Evolutionary conservation across 1,140 invertebrate species (phyloP).

Genomic region (Rhynchophorus ferrugineus): DNA sequence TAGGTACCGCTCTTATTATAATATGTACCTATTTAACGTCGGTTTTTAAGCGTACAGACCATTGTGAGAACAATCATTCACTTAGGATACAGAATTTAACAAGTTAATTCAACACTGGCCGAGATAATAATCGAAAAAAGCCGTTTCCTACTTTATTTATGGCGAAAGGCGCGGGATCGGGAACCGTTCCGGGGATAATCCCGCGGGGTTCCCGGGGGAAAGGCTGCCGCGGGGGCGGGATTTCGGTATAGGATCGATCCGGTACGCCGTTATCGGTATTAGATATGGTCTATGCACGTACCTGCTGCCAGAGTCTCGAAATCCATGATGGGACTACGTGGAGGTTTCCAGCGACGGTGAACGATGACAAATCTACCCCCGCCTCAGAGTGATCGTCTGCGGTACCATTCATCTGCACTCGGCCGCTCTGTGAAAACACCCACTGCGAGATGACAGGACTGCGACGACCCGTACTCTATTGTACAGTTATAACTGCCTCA

Average conservation of each 20-base stretch:
- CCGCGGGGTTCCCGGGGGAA: too few relatives aligned
- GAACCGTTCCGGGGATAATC: background rate
- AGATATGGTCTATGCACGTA: too few relatives aligned
- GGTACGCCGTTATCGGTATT: too few relatives aligned
- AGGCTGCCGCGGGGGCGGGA: too few relatives aligned
- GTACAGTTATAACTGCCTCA: constrained; percentile 28
- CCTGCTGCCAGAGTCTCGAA: constrained; percentile 38
- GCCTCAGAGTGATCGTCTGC: constrained; percentile 17
- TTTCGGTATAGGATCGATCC: too few relatives aligned
- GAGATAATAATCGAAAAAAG: constrained; percentile 6
- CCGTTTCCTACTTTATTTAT: constrained; percentile 9
- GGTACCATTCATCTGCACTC: constrained; percentile 28
- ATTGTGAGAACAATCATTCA: constrained; percentile 31
- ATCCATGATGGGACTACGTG: constrained; percentile 31
- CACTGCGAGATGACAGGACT: constrained; percentile 5
- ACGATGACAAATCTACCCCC: constrained; percentile 29
- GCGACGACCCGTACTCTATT: constrained; percentile 23
- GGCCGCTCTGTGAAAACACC: constrained; percentile 21
- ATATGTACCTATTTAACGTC: background rate
- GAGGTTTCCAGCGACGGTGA: constrained; percentile 25
- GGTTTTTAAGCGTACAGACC: constrained; percentile 15
- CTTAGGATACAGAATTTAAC: constrained; percentile 29
- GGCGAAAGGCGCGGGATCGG: background rate
- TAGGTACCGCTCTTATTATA: too few relatives aligned
- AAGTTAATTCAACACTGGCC: constrained; percentile 15